These are phyloP conservation scores for Himalopsyche anomala DNA, from an alignment of 2,888 invertebrate species.

Conservation along the genomic window DNA sequence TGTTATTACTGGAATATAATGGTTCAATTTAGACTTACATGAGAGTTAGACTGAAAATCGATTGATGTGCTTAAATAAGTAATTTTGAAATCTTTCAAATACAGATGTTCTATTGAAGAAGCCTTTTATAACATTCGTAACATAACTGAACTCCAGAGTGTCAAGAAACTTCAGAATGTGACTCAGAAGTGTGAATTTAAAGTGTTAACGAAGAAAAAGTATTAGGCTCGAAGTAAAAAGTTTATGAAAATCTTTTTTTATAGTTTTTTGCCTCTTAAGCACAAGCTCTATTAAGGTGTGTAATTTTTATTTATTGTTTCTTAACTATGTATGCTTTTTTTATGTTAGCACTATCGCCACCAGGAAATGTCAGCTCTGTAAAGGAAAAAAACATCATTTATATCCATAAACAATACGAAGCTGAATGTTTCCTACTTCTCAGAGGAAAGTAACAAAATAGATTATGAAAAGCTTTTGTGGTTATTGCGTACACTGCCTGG, in stretches of 20 bases:
- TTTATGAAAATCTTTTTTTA: not conserved
- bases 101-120: too few relatives aligned
- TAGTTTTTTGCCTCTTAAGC: not conserved
- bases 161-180: too few relatives aligned
- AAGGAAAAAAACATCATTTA: not conserved
- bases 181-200: too few relatives aligned
- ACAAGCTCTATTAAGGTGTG: not conserved
- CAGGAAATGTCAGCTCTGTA: not conserved
- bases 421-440: not conserved
- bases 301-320: not conserved
- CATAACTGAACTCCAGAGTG: too few relatives aligned
- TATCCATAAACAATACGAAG: constrained; percentile 2
- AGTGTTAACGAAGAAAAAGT: too few relatives aligned
- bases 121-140: too few relatives aligned
- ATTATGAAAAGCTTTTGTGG: constrained; percentile 16
- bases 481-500: not conserved
- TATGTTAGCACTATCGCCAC: not conserved
- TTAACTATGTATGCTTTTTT: not conserved
- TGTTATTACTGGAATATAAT: too few relatives aligned
- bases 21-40: too few relatives aligned
- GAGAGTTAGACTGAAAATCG: too few relatives aligned
- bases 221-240: too few relatives aligned
- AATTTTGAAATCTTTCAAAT: too few relatives aligned
- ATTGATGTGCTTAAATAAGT: too few relatives aligned
- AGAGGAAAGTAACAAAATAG: not conserved